Evolutionary conservation across 2,888 invertebrate species (phyloP).

Genomic region (Napeogenes sylphis): DNA sequence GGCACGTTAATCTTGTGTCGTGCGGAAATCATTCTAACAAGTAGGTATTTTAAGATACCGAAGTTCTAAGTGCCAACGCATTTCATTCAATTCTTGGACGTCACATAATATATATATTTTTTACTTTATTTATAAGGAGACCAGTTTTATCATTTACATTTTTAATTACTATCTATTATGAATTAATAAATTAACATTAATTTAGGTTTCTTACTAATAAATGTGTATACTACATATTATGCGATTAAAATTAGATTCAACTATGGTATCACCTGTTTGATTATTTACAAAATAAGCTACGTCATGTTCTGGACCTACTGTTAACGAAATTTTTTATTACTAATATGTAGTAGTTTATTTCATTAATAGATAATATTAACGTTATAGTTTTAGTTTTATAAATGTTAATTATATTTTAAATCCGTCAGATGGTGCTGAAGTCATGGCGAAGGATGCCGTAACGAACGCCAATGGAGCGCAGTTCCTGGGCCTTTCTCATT

Average conservation of each 20-base stretch:
- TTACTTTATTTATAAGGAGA: background rate
- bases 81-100: conserved; percentile 1
- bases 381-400: background rate
- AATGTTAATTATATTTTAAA: conserved; percentile 10
- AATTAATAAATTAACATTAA: no score
- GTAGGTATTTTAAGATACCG: conserved; percentile 35
- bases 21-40: conserved; percentile 39
- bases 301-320: no score
- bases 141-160: no score
- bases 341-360: no score
- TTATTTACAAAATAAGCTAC: no score
- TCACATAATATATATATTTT: background rate
- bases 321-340: no score
- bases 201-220: no score
- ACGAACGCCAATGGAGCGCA: conserved; percentile 71
- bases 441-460: conserved; percentile 48
- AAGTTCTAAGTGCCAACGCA: conserved; percentile 13
- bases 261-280: no score
- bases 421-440: conserved; percentile 49
- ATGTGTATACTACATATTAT: no score
- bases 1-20: conserved; percentile 36
- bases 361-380: no score
- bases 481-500: conserved; percentile 72
- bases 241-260: no score
- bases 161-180: no score